Base-by-base conservation (phyloP, 2,113 vertebrate species). In the Stigmatopora argus region DNA sequence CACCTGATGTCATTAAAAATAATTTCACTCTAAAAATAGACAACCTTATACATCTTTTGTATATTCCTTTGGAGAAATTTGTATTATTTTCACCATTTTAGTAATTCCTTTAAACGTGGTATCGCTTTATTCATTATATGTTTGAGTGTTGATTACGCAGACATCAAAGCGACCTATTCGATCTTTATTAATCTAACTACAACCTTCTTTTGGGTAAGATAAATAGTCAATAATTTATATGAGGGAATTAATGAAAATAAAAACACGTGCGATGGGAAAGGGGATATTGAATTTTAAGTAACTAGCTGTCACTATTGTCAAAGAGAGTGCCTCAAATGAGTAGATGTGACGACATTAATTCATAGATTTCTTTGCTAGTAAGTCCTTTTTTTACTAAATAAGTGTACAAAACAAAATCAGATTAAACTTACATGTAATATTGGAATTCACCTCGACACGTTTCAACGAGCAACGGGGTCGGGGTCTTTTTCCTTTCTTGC, bases 391-490 rank as follows among this genome's bases (percentile, higher is more conserved):
- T 31, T 0, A 7, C 23, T 31, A 8, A 26, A 56, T 2, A 31
- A 34, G 13, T 1, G 14, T 62, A 1, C 34, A 64, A 7, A 11
- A 58, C 53, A 62, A 52, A 19, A 1, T 13, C 23, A 34, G 4
- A 15, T 5, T 8, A 35, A 63, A 88, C 85, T 88, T 76, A 88
- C 87, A 88, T 88, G 21, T 12, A 86, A 63, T 66, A 52, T 35
- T 12, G 31, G 18, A 26, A 38, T 52, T 45, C 26, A 18, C 61
- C 64, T 64, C 57, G 41, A 52, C 80, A 86, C 82, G 85, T 81
- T 85, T 68, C 62, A 19, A 10, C 12, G 10, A 46, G 56, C 18
- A 19, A 41, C 14, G 47, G 46, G 38, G 38, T 41, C n/a, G n/a
- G 13, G 65, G 76, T 21, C 70, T 56, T 71, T 52, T 63, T 75